These are phyloP conservation scores for Mus musculus DNA, from an alignment of 2,113 vertebrate genomes.

Conservation along the genomic window DNA sequence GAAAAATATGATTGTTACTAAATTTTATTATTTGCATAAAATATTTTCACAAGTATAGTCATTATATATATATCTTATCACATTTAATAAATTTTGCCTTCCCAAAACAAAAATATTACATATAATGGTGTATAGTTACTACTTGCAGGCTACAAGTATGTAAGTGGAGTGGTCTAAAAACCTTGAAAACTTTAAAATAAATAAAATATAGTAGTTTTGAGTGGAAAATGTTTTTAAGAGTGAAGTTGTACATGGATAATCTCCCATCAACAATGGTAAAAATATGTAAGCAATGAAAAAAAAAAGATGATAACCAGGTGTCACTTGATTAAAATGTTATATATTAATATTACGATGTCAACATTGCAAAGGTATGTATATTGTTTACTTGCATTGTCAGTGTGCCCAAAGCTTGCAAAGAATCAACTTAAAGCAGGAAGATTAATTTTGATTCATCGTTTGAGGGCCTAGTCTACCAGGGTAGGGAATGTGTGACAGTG, in stretches of 20 bases:
- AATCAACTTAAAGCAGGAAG: background rate
- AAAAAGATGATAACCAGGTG: background rate
- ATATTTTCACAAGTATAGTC: background rate
- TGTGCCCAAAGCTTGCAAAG: background rate
- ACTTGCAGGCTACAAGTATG: background rate
- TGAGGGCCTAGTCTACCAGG: background rate
- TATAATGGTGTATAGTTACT: background rate
- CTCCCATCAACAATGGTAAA: background rate
- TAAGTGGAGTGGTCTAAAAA: background rate
- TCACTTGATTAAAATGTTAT: background rate
- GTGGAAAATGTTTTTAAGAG: background rate
- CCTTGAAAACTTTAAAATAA: slow-evolving; percentile 26
- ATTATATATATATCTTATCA: background rate
- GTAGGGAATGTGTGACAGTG: background rate
- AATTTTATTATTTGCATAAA: slow-evolving; percentile 36
- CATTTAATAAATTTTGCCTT: background rate
- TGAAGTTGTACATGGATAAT: background rate
- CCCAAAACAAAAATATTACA: background rate
- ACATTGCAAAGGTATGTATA: background rate
- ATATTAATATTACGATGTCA: background rate
- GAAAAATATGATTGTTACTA: background rate
- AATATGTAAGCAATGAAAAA: background rate
- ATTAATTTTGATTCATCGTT: background rate
- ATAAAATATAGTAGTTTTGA: background rate
- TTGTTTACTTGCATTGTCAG: background rate